Base-by-base conservation (phyloP, 1,140 invertebrate species). In the Lucilia cuprina region DNA sequence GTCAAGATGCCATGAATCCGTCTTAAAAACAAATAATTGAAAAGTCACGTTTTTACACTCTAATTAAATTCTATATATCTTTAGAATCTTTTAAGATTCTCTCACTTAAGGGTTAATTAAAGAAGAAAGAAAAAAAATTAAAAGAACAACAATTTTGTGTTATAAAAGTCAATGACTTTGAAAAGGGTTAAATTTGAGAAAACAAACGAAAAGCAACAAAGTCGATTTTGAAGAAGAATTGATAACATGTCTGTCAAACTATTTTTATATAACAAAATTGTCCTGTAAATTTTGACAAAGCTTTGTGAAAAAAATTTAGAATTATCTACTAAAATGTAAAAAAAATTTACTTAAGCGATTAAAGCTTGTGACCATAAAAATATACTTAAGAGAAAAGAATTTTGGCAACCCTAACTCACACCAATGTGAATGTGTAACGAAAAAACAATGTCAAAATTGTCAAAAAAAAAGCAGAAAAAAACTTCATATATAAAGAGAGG, bases 381-480 rank as follows among this genome's bases (percentile, higher is more conserved):
- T 30, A 30, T 30, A 30, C 25, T 30, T 30, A 30, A n/a, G n/a
- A n/a, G 25, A 2, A 21, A 70, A 70, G 9, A 5, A 70, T 21
- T 19, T 70, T n/a, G 65, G 65, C 65, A 70, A 25, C 65, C 12
- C 65, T 70, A 25, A 35, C 34, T 77, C 30, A 77, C 34, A n/a
- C 25, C 34, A 17, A 77, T 30, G 34, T 30, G 34, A 77, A 77
- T 77, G 30, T 35, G 74, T 50, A 80, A 12, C n/a, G 35, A 78
- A 78, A 30, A 47, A 78, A 47, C 75, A 80, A 50, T 80, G 77
- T 80, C 77, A 80, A 49, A 80, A 80, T 80, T 80, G 77, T 80
- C 77, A 49, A 80, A 49, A 47, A 55, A 55, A 55, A 55, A 55
- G 17, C 7, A 41, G 3, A 30, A 30, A 30, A 30, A 30, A 30